Evolutionary conservation across 2,888 invertebrate species (phyloP).

Genomic region (Margaritifera margaritifera): DNA sequence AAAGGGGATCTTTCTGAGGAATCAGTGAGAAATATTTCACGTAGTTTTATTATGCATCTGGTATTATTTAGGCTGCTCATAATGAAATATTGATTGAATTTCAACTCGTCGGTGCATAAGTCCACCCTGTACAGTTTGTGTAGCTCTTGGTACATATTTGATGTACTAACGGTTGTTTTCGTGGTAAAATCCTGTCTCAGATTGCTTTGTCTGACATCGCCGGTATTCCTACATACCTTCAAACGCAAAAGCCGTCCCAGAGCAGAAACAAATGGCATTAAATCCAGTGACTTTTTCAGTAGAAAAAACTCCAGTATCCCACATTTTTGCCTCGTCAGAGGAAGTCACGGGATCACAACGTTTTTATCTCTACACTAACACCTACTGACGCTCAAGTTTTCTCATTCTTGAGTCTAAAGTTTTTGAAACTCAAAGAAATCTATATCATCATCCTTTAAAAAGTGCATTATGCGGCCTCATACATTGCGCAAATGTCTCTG

Average conservation of each 20-base stretch:
- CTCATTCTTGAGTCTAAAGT: constrained; percentile 9
- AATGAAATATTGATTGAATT: constrained; percentile 4
- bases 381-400: background rate
- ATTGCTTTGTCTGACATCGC: background rate
- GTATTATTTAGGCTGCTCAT: constrained; percentile 5
- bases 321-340: constrained; percentile 1
- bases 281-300: no score
- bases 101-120: background rate
- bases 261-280: constrained; percentile 16
- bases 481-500: no score
- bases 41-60: constrained; percentile 1
- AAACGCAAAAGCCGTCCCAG: constrained; percentile 11
- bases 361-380: background rate
- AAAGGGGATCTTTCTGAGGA: constrained; percentile 2
- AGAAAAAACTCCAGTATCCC: constrained; percentile 3
- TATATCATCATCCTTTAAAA: constrained; percentile 1
- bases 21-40: constrained; percentile 1
- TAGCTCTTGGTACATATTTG: constrained; percentile 1
- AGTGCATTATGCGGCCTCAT: background rate
- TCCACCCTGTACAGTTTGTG: constrained; percentile 10
- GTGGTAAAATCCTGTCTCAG: background rate
- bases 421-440: constrained; percentile 3
- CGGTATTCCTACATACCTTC: constrained; percentile 6
- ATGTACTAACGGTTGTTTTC: background rate
- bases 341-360: constrained; percentile 5